These are phyloP conservation scores for Poecilia picta DNA, from an alignment of 2,797 vertebrate genomes.

Conservation along the genomic window DNA sequence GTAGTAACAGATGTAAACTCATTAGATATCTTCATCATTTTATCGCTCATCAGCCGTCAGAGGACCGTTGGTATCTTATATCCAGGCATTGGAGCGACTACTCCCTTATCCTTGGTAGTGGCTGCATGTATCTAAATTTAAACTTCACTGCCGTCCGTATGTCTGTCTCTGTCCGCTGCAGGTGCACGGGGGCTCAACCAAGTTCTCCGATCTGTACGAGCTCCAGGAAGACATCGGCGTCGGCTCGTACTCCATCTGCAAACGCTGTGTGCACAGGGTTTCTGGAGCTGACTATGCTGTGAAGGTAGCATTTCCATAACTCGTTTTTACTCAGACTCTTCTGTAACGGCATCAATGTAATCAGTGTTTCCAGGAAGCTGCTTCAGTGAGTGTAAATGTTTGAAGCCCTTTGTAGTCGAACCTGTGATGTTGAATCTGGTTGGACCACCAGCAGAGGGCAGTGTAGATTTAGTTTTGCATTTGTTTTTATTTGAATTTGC, in stretches of 20 bases:
- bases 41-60: no score
- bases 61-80: no score
- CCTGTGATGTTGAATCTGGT: background rate
- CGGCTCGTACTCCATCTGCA: conserved; percentile 97
- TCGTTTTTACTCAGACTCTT: background rate
- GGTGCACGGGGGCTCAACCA: conserved; percentile 88
- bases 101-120: no score
- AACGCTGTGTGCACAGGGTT: conserved; percentile 90
- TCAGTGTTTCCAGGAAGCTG: background rate
- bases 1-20: no score
- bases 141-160: background rate
- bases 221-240: conserved; percentile 97
- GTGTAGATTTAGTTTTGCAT: conserved; percentile 26
- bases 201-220: conserved; percentile 93
- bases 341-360: background rate
- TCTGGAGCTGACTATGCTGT: conserved; percentile 95
- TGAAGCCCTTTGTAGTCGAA: background rate
- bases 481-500: background rate
- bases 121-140: background rate
- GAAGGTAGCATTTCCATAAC: conserved; percentile 81
- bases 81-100: no score
- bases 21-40: no score
- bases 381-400: background rate
- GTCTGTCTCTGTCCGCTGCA: conserved; percentile 64
- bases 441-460: conserved; percentile 71